These are phyloP conservation scores for Eurytoma californica DNA, from an alignment of 2,888 invertebrate species.

Conservation along the genomic window DNA sequence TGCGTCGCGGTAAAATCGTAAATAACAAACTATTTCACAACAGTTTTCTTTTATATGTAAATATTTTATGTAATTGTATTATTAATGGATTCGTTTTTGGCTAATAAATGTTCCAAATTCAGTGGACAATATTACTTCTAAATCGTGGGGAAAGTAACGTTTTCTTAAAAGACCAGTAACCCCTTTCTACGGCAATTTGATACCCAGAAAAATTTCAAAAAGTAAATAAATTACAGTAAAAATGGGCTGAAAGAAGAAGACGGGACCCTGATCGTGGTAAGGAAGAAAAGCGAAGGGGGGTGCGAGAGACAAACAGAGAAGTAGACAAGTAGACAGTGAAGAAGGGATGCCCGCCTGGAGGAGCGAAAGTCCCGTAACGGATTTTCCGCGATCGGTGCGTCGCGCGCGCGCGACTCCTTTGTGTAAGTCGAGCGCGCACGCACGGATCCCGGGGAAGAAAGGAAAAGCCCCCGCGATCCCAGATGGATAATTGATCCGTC, in stretches of 20 bases:
- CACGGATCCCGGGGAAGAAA: slow-evolving; percentile 13
- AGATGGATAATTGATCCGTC: slow-evolving; percentile 51
- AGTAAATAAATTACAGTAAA: not conserved
- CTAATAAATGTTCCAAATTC: too few relatives aligned
- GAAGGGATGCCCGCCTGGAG: slow-evolving; percentile 15
- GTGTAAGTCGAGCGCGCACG: slow-evolving; percentile 20
- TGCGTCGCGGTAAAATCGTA: not conserved
- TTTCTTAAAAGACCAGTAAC: too few relatives aligned
- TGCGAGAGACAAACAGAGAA: not conserved
- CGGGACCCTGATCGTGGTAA: too few relatives aligned
- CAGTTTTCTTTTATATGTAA: too few relatives aligned
- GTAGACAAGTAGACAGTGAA: not conserved
- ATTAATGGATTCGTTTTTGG: too few relatives aligned
- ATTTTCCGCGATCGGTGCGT: slow-evolving; percentile 39
- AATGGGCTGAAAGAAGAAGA: not conserved
- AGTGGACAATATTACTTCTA: too few relatives aligned
- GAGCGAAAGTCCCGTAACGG: slow-evolving; percentile 41
- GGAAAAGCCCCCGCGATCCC: slow-evolving; percentile 21
- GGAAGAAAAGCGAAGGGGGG: not conserved
- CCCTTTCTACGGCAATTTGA: too few relatives aligned
- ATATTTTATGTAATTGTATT: too few relatives aligned
- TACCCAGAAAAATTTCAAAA: too few relatives aligned
- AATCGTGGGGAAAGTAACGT: too few relatives aligned
- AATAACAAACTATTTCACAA: too few relatives aligned
- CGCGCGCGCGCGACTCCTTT: slow-evolving; percentile 9